Conservation (phyloP, 2,888 invertebrate genomes). For the Harpalus rufipes region DNA sequence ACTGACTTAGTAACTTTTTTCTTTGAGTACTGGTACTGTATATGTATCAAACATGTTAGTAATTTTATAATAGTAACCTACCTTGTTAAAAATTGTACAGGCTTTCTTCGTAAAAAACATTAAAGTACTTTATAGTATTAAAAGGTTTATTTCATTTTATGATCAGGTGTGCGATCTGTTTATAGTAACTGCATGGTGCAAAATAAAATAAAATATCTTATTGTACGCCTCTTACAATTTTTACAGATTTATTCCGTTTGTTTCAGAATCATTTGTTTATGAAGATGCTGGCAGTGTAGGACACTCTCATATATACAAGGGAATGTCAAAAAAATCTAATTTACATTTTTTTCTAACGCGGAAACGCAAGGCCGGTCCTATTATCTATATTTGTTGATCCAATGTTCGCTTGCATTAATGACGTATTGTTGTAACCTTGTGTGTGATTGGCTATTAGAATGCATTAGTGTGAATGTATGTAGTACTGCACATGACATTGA, state of each 20-base stretch:
- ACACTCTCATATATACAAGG: conserved; percentile 39
- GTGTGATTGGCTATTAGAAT: conserved; percentile 39
- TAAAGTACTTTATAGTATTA: conserved; percentile 10
- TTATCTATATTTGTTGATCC: conserved; percentile 63
- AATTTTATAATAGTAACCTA: neutral
- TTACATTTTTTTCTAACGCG: conserved; percentile 67
- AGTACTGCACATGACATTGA: conserved; percentile 52
- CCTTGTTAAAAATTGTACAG: neutral
- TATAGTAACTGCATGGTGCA: conserved; percentile 31
- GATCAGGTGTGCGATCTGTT: conserved; percentile 38
- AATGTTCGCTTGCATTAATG: conserved; percentile 52
- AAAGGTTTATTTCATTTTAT: conserved; percentile 34
- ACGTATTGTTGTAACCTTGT: conserved; percentile 41
- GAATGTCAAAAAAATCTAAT: conserved; percentile 48
- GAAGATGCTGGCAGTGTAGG: neutral
- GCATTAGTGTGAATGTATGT: conserved; percentile 30
- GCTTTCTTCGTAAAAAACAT: conserved; percentile 28
- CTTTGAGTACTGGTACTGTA: no score
- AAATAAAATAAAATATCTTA: conserved; percentile 12
- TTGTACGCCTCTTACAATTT: conserved; percentile 6
- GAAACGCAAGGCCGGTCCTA: conserved; percentile 68
- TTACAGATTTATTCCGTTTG: conserved; percentile 25
- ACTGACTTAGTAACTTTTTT: no score
- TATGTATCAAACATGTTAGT: no score
- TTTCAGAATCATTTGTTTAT: conserved; percentile 39